Evolutionary conservation across 2,888 invertebrate species (phyloP).

Genomic region (Cantharis rufa): DNA sequence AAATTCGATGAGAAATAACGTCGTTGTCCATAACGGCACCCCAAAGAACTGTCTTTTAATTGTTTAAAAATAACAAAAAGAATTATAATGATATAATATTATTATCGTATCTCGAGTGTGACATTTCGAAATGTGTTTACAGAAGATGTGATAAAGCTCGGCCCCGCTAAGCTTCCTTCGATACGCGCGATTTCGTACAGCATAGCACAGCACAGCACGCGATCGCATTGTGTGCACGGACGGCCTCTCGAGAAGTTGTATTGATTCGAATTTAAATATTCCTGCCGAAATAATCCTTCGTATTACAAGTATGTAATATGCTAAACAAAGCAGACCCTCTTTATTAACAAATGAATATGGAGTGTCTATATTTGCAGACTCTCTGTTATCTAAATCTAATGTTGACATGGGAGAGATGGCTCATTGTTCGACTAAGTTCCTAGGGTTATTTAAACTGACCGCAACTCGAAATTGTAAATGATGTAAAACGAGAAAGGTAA

Average conservation of each 20-base stretch:
- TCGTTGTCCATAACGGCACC: no score
- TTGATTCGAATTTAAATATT: background rate
- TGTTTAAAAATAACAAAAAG: no score
- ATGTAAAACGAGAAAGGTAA: constrained; percentile 3
- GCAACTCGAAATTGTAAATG: constrained; percentile 4
- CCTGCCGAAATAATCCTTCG: background rate
- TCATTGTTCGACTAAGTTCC: constrained; percentile 9
- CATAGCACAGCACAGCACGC: background rate
- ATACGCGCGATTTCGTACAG: background rate
- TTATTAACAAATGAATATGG: constrained; percentile 14
- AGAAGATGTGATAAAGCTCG: background rate
- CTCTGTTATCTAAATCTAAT: constrained; percentile 9
- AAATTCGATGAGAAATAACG: no score
- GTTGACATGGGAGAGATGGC: constrained; percentile 11
- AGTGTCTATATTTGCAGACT: constrained; percentile 8
- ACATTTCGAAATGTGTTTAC: background rate
- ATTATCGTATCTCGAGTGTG: no score
- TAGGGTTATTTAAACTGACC: constrained; percentile 13
- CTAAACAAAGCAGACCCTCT: background rate
- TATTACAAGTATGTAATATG: background rate
- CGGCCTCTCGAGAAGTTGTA: background rate
- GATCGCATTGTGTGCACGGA: background rate
- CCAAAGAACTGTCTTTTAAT: no score
- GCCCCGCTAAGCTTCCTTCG: background rate
- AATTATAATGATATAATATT: no score